These are phyloP conservation scores for Chrysolina americana DNA, from an alignment of 2,888 invertebrate genomes.

Conservation along the genomic window DNA sequence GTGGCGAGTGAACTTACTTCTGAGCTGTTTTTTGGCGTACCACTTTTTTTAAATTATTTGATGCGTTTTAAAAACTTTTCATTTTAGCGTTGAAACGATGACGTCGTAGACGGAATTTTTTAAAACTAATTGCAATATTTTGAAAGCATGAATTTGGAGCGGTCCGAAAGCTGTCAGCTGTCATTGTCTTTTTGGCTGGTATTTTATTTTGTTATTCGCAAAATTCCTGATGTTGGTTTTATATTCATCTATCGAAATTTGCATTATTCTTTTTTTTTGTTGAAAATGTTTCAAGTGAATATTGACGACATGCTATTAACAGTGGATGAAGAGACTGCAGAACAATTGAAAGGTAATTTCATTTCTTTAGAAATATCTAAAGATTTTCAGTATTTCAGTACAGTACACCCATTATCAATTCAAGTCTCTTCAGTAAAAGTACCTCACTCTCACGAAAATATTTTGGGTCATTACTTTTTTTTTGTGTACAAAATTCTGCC, in stretches of 20 bases:
- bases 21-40: not conserved
- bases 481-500: not conserved
- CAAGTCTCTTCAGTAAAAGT: too few relatives aligned
- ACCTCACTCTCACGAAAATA: not conserved
- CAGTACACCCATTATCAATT: too few relatives aligned
- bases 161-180: slow-evolving; percentile 17
- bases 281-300: slow-evolving; percentile 21
- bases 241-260: not conserved
- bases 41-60: too few relatives aligned
- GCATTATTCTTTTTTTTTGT: too few relatives aligned
- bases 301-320: slow-evolving; percentile 28
- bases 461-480: slow-evolving; percentile 2
- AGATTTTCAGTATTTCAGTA: too few relatives aligned
- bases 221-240: not conserved
- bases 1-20: too few relatives aligned
- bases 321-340: slow-evolving; percentile 18
- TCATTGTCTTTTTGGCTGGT: too few relatives aligned
- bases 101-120: too few relatives aligned
- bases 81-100: too few relatives aligned
- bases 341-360: slow-evolving; percentile 22
- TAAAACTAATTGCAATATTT: not conserved
- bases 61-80: too few relatives aligned
- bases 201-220: too few relatives aligned
- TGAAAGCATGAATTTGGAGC: slow-evolving; percentile 10
- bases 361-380: too few relatives aligned